Evolutionary conservation across 2,888 invertebrate species (phyloP), one percentile per base, ranked within the genome.

Genomic region (Thymelicus lineola): DNA sequence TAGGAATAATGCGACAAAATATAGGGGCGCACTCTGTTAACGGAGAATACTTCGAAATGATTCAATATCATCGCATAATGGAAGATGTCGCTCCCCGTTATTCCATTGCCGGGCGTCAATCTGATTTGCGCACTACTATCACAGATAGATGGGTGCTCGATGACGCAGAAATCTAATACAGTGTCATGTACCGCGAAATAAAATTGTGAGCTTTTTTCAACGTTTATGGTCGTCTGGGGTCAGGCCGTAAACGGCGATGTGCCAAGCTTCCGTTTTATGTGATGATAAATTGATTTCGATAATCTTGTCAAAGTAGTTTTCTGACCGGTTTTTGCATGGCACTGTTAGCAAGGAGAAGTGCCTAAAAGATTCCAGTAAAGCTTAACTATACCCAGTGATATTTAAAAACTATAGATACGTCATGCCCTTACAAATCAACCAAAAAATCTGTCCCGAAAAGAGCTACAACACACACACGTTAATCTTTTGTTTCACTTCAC

Each of bases 161-260:
- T 80, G 76, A 79, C 74, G 78, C 73, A 64, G 72, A 76, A 85
- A 86, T 82, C 80, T 79, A 83, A 86, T 86, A 72, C 76, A 75
- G 75, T 76, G 77, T 77, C 78, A 75, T 77, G 72, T 71, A 74
- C 76, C 75, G 74, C 75, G 75, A 79, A 83, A 80, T 77, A 74
- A 79, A 82, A 80, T 83, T 81, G 76, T 70, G 65, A 45, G 61
- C 55, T n/a, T 57, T 62, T 58, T 68, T 68, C 55, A 55, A 38
- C 55, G 55, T 64, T 42, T 53, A 55, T 10, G 58, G 38, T 2
- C 9, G 36, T 10, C n/a, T n/a, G 38, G 36, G 38, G 36, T 35
- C 53, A 36, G n/a, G 57, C n/a, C n/a, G 17, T 57, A 36, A n/a
- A 36, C 28, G n/a, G 57, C 2, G 57, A 55, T 50, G 53, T 53